Base-by-base conservation (phyloP, 2,888 invertebrate genomes). In the Mechanitis mazaeus region DNA sequence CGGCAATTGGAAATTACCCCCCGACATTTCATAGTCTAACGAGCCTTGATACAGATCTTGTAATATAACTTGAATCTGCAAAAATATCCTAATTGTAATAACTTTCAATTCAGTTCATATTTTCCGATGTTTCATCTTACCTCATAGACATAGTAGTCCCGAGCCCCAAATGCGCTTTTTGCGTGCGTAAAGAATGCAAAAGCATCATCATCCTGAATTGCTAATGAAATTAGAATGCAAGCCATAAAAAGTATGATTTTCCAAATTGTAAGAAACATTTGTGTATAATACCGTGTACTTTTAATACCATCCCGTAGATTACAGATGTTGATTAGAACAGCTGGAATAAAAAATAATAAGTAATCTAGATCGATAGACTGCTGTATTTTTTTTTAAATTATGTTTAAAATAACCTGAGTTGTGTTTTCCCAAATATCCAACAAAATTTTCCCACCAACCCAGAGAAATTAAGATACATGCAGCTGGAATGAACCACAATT, bases 401-500 rank as follows among this genome's bases (percentile, higher is more conserved):
- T 53, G n/a, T 5, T n/a, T 9, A n/a, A 60, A 56, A 33, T 68
- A 74, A 86, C 88, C 75, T 73, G 82, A 76, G 54, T 79, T 77
- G 60, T 81, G 69, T 60, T 72, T 80, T 60, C 80, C 81, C 1
- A 75, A 71, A 46, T 75, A 71, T 33, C 91, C 91, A 4, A 94
- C 91, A 78, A 92, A 96, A 80, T 96, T 96, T 78, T 95, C 94
- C 96, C 96, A 96, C 95, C 96, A 97, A 33, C 94, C 94, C 55
- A 93, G 85, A 0, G 96, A 96, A 60, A 94, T 91, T 35, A 95
- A 84, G 42, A 94, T 71, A 58, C 94, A 86, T 3, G 94, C 92
- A 3, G 93, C 68, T 0, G 94, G 93, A 65, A 94, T 91, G 12
- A 92, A 77, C 92, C 94, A 94, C 9, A 93, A 76, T 28, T 77